These are phyloP conservation scores for Alosa sapidissima DNA, from an alignment of 2,797 vertebrate species.

Conservation along the genomic window DNA sequence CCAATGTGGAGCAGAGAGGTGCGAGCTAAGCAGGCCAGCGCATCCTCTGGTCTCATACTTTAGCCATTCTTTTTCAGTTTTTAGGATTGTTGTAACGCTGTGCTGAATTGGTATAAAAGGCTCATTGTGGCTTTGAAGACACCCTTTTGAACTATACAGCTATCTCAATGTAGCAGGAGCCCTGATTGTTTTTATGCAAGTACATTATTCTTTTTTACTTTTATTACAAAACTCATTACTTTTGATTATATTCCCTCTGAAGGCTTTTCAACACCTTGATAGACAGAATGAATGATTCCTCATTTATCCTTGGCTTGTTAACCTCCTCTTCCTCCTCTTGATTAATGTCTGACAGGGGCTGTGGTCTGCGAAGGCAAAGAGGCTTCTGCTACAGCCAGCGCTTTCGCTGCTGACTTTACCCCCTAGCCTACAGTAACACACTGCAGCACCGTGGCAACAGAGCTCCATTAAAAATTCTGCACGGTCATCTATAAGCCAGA, in stretches of 20 bases:
- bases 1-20: background rate
- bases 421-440: background rate
- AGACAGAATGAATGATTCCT: no score
- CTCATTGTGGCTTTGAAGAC: background rate
- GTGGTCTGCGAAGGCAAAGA: background rate
- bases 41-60: background rate
- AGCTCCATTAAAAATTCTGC: background rate
- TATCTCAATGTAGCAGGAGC: background rate
- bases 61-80: background rate
- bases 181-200: background rate
- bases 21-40: background rate
- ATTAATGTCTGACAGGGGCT: background rate
- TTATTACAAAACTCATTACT: background rate
- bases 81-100: background rate
- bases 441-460: background rate
- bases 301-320: background rate
- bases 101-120: background rate
- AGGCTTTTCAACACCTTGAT: background rate
- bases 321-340: background rate
- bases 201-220: background rate
- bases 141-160: background rate
- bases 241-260: background rate
- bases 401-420: background rate
- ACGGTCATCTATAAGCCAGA: background rate
- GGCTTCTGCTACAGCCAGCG: background rate